These are phyloP conservation scores for Salvator merianae DNA, from an alignment of 2,113 vertebrate genomes.

Conservation along the genomic window DNA sequence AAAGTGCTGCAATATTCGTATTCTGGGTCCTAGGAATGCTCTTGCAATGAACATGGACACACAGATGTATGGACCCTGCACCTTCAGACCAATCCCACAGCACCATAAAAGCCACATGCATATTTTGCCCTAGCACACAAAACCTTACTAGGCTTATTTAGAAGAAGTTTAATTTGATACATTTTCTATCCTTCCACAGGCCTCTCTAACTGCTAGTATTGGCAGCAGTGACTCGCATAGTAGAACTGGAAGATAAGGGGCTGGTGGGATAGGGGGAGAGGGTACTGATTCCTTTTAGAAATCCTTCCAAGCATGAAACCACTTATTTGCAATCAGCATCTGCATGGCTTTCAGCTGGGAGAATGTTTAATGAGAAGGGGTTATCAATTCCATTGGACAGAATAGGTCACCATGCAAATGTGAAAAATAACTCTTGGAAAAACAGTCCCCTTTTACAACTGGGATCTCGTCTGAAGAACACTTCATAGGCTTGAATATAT, in stretches of 20 bases:
- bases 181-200: neutral
- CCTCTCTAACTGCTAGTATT: neutral
- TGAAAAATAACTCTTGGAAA: neutral
- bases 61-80: no score
- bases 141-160: no score
- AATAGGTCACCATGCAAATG: neutral
- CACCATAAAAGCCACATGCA: no score
- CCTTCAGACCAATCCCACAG: no score
- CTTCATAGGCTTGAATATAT: neutral
- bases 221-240: neutral
- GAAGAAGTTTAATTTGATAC: neutral
- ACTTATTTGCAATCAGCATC: neutral
- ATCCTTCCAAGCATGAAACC: neutral
- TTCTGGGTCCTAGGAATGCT: no score
- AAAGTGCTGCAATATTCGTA: no score
- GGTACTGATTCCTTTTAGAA: neutral
- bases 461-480: neutral
- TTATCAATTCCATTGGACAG: neutral
- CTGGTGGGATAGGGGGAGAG: no score
- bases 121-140: no score
- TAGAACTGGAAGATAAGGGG: no score
- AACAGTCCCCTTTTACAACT: neutral
- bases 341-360: neutral
- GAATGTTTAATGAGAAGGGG: neutral
- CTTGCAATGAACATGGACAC: no score